Percentiles rank a stretch among this genome's conserved stretches.
These are phyloP conservation scores for Leucophenga varia DNA, from an alignment of 1,140 invertebrate species.

Conservation along the genomic window DNA sequence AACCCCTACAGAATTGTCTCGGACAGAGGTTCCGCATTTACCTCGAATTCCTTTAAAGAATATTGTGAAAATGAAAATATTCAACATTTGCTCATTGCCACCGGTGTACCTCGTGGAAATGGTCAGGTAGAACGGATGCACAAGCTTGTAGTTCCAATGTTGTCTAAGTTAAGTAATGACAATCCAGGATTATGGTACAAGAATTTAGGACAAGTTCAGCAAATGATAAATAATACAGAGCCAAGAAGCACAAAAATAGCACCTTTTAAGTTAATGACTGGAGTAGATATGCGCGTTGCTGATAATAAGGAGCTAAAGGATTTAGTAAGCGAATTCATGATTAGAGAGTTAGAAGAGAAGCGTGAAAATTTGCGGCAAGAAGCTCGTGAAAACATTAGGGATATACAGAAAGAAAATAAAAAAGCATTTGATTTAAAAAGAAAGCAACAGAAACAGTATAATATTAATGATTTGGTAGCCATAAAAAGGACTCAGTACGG, in stretches of 20 bases:
- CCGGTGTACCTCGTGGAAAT: slow-evolving; percentile 32
- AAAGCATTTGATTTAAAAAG: not conserved
- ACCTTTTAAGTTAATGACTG: slow-evolving; percentile 45
- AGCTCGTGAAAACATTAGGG: not conserved
- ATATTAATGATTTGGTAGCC: not conserved
- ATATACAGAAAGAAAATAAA: not conserved
- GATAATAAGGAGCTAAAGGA: too few species aligned
- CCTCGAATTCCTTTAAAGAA: slow-evolving; percentile 26
- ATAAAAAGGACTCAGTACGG: not conserved
- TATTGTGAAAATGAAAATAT: slow-evolving; percentile 26
- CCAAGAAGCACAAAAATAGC: slow-evolving; percentile 38
- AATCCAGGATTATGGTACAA: slow-evolving; percentile 40
- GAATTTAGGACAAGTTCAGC: slow-evolving; percentile 32
- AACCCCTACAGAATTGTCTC: slow-evolving; percentile 44
- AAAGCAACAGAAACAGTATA: not conserved
- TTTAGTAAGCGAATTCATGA: too few species aligned
- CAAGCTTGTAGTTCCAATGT: slow-evolving; percentile 28
- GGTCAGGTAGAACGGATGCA: slow-evolving; percentile 34
- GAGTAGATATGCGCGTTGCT: slow-evolving; percentile 35
- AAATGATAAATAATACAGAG: slow-evolving; percentile 39
- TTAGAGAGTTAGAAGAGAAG: not conserved
- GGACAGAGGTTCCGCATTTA: slow-evolving; percentile 35
- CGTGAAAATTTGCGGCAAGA: not conserved
- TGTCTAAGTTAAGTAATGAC: slow-evolving; percentile 43
- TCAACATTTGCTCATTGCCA: too few species aligned